Conservation (phyloP, 2,113 vertebrate species). For the Bucco capensis region DNA sequence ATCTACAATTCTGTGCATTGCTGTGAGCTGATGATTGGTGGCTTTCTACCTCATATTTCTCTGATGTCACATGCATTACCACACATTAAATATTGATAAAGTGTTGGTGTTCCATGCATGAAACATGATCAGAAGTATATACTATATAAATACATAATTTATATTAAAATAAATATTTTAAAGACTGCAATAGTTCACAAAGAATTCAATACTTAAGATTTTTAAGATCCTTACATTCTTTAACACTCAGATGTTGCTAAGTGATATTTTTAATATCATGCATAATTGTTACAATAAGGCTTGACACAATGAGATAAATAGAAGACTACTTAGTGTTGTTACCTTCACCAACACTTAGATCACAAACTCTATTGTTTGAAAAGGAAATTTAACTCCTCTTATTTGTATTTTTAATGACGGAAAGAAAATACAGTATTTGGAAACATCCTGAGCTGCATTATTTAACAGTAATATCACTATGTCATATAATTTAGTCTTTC, state of each 20-base stretch:
- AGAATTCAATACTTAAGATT: not conserved
- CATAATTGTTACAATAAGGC: not conserved
- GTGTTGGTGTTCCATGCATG: not conserved
- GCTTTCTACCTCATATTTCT: not conserved
- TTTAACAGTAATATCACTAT: not conserved
- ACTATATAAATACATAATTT: not conserved
- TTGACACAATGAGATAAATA: not conserved
- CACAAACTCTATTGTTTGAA: not conserved
- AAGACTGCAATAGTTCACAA: not conserved
- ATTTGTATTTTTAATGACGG: not conserved
- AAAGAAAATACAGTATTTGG: not conserved
- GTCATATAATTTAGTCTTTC: not conserved
- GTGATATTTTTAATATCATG: not conserved
- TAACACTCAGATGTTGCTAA: not conserved
- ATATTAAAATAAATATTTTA: not conserved
- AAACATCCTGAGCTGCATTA: not conserved
- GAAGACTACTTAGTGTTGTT: not conserved
- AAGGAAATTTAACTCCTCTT: not conserved
- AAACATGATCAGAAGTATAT: not conserved
- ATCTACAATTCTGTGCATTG: not conserved
- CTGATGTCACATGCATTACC: not conserved
- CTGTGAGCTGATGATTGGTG: not conserved
- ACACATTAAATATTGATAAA: not conserved
- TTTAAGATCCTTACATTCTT: not conserved
- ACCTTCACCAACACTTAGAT: not conserved